Evolutionary conservation across 1,140 invertebrate genomes (phyloP).

Genomic region (Drosophila lini): DNA sequence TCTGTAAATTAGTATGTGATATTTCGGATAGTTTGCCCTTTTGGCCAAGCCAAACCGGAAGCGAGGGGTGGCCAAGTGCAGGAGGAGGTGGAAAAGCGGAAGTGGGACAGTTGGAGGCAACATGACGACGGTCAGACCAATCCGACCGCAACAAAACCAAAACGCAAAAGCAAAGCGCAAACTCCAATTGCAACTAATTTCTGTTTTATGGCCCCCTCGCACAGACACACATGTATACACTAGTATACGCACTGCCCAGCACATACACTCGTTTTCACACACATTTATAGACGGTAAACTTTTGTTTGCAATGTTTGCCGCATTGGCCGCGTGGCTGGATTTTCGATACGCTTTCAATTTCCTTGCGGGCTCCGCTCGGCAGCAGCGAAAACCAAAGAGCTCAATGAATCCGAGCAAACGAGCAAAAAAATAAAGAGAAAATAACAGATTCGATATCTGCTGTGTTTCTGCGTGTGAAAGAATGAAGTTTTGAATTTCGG

Average conservation of each 20-base stretch:
- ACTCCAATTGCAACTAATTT: conserved; percentile 83
- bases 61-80: conserved; percentile 25
- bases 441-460: conserved; percentile 39
- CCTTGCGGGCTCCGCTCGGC: conserved; percentile 59
- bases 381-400: conserved; percentile 49
- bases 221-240: conserved; percentile 1
- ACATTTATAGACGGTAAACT: conserved; percentile 36
- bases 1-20: conserved; percentile 76
- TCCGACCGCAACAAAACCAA: conserved; percentile 75
- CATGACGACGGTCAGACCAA: conserved; percentile 67
- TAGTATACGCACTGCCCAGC: conserved; percentile 14
- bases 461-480: conserved; percentile 31
- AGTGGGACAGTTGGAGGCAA: conserved; percentile 54
- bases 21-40: conserved; percentile 75
- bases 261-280: conserved; percentile 23
- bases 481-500: conserved; percentile 29
- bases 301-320: conserved; percentile 70
- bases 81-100: conserved; percentile 8
- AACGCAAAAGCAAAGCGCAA: conserved; percentile 76
- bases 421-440: conserved; percentile 18
- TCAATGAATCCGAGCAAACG: conserved; percentile 50
- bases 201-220: conserved; percentile 67
- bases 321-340: conserved; percentile 71
- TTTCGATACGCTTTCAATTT: conserved; percentile 77
- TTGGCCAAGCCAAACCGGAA: conserved; percentile 65